A percentile compares a stretch with the other conserved stretches of the same genome.
Conservation (phyloP, 2,113 vertebrate genomes). For the Aleadryas rufinucha region DNA sequence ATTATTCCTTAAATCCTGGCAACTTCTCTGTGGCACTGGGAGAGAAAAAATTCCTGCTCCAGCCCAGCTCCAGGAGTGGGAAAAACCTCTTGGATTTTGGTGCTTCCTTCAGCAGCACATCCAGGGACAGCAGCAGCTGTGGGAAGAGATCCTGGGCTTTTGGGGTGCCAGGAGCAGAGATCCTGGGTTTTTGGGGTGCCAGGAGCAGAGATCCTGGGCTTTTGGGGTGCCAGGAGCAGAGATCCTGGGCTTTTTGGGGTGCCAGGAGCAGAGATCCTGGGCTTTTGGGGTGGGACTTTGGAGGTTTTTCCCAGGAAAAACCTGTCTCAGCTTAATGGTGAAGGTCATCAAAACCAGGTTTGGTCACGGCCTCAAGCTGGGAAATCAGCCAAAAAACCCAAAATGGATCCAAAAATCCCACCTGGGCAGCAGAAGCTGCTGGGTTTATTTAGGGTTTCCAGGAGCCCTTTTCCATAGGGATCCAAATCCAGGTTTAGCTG, state of each 20-base stretch:
- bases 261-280: no score
- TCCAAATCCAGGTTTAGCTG: not conserved
- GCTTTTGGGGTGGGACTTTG: not conserved
- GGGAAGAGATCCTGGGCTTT: not conserved
- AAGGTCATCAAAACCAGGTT: not conserved
- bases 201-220: no score
- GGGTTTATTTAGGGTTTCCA: not conserved
- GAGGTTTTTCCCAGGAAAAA: not conserved
- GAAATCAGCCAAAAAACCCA: not conserved
- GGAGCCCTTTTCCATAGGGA: not conserved
- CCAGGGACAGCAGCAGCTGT: not conserved
- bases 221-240: not conserved
- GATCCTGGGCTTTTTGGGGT: not conserved
- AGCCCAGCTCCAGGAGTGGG: not conserved
- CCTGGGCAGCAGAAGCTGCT: not conserved
- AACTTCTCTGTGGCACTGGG: not conserved
- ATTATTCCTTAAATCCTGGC: not conserved
- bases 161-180: no score
- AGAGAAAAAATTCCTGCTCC: not conserved
- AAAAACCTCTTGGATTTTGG: not conserved
- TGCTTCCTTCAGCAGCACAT: not conserved
- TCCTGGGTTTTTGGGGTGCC: not conserved
- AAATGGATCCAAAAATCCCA: not conserved
- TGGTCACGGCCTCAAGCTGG: not conserved
- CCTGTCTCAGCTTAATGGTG: not conserved